Evolutionary conservation across 1,140 invertebrate species (phyloP), one percentile per base, ranked within the genome.

Genomic region (Sarcophaga bullata): DNA sequence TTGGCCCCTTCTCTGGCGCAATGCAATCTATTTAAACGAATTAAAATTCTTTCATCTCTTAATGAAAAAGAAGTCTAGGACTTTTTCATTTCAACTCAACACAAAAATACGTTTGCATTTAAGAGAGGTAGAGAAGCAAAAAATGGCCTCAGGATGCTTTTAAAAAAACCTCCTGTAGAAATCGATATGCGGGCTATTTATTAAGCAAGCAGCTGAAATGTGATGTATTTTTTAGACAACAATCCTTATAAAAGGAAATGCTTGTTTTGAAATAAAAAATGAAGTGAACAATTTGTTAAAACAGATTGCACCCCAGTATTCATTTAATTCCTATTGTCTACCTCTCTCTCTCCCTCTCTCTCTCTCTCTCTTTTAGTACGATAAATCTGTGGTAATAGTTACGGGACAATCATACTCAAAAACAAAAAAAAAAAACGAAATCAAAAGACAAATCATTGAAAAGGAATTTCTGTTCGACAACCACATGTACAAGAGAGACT

Each of bases 141-240:
- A 68, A 68, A 68, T 25, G 19, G 62, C 62, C 62, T 68, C 17
- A 68, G 62, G 62, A 68, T 68, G 19, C 19, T 68, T 68, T 68
- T 4, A 9, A 19, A 19, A 19, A 25, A 68, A 68, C 15, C 58
- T 62, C 15, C 58, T n/a, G 8, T 19, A 68, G 17, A 68, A 68
- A 68, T 68, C 62, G 62, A 68, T 68, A 68, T 68, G 62, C 62
- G 62, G 62, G 62, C 62, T 68, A 68, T 68, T 68, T 68, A 8
- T 25, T 68, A 68, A 68, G 19, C 62, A 68, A n/a, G 62, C 62
- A 68, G 62, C 62, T 68, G 62, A 68, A 68, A 25, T 3, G n/a
- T 6, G 62, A 68, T 17, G 17, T 62, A 15, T 62, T 58, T 58
- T 58, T 58, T 58, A 25, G 3, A 68, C 7, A 68, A 8, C 62